phyloP scores from a whole-genome alignment of 64 coral and sea anemone species.

The Dendrophyllia cribrosa region DNA sequence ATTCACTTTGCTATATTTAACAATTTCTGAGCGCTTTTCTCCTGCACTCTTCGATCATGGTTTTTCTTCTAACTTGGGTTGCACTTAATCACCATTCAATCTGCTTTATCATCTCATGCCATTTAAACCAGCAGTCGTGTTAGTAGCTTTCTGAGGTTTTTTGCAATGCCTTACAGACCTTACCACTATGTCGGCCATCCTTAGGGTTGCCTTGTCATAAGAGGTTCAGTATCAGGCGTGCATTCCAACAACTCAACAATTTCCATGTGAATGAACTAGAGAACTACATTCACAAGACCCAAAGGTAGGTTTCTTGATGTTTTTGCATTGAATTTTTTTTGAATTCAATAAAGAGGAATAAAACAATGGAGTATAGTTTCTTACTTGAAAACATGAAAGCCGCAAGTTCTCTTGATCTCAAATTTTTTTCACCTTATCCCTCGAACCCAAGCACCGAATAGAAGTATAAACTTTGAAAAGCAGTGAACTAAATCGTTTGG shows the following conservation, averaged over 20 bases:
- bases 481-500: too few species aligned
- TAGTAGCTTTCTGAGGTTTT: too few species aligned
- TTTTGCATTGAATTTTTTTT: slow-evolving; percentile 16
- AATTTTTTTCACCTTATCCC: too few species aligned
- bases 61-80: not conserved
- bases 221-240: not conserved
- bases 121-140: too few species aligned
- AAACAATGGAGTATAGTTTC: slow-evolving; percentile 32
- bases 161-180: too few species aligned
- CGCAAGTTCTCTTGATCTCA: too few species aligned
- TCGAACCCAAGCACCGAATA: too few species aligned
- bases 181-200: not conserved
- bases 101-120: too few species aligned
- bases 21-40: not conserved
- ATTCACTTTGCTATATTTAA: slow-evolving; percentile 6
- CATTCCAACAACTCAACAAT: not conserved
- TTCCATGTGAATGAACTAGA: not conserved
- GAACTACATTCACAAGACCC: not conserved
- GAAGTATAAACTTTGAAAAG: too few species aligned
- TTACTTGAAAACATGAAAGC: not conserved
- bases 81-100: too few species aligned
- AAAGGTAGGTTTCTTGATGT: slow-evolving; percentile 42
- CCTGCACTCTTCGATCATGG: not conserved
- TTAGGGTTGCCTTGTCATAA: not conserved
- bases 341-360: slow-evolving; percentile 33